phyloP scores from a whole-genome alignment of 2,113 vertebrate species.

The Microtus pennsylvanicus region DNA sequence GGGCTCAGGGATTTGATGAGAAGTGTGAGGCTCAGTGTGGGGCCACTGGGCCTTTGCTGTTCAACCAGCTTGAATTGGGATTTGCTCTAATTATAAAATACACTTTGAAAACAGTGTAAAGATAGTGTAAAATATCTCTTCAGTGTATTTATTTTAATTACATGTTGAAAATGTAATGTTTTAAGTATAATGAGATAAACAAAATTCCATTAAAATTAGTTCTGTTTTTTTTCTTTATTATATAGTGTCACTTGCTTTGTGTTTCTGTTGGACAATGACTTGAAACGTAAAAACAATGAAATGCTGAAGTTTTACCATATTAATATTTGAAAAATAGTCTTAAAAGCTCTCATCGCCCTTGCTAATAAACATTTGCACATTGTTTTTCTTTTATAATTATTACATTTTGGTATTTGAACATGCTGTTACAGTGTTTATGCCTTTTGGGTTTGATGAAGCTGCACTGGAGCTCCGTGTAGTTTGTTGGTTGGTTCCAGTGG shows the following conservation, averaged over 20 bases:
- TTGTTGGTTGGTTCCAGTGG: not conserved
- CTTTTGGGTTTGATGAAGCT: not conserved
- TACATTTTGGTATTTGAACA: not conserved
- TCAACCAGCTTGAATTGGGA: not conserved
- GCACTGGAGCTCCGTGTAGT: not conserved
- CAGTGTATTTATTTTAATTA: not conserved
- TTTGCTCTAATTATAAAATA: not conserved
- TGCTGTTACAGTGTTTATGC: not conserved
- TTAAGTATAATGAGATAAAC: not conserved
- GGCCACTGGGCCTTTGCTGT: not conserved
- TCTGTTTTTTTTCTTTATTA: slow-evolving; percentile 19
- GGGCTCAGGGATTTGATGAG: not conserved
- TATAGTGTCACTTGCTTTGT: not conserved
- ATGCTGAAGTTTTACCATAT: not conserved
- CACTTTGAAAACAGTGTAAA: slow-evolving; percentile 9
- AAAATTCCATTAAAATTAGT: not conserved
- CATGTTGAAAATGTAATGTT: not conserved
- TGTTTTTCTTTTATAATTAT: not conserved
- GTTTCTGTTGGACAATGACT: not conserved
- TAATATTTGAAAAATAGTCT: slow-evolving; percentile 11
- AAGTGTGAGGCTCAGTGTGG: not conserved
- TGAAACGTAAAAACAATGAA: not conserved
- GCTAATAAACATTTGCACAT: not conserved
- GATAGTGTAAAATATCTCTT: not conserved
- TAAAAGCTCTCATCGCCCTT: not conserved